phyloP scores from a whole-genome alignment of 2,113 vertebrate species.

The Meriones unguiculatus region DNA sequence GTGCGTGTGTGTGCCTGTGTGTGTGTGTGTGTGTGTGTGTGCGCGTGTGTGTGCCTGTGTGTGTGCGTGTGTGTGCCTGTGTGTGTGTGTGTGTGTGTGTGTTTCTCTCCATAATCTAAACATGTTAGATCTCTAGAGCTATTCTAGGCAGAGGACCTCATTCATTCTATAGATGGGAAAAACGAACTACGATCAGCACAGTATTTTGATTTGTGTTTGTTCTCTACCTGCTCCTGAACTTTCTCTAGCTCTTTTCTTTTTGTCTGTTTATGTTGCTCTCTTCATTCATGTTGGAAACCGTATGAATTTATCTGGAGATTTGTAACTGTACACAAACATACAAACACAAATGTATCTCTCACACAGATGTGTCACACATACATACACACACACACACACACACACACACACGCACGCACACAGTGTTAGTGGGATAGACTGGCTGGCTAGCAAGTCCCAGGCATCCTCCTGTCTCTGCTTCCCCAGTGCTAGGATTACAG shows the following conservation, averaged over 20 bases:
- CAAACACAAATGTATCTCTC: background rate
- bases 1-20: background rate
- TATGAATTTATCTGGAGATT: background rate
- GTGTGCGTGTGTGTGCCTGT: background rate
- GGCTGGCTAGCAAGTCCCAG: background rate
- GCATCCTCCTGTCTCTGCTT: background rate
- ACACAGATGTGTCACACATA: background rate
- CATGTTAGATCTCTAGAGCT: background rate
- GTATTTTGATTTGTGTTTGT: background rate
- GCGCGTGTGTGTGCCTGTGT: background rate
- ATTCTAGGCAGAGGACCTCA: background rate
- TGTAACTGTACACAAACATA: background rate
- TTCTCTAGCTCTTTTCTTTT: background rate
- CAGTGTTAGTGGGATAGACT: background rate
- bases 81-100: background rate
- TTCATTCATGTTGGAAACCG: background rate
- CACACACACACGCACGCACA: background rate
- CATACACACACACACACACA: background rate
- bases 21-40: background rate
- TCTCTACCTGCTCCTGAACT: background rate
- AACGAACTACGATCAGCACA: background rate
- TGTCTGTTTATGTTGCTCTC: background rate
- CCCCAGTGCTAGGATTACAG: background rate
- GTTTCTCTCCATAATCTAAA: background rate
- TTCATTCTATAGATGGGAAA: conserved; percentile 16